Percentiles rank a stretch among this genome's conserved stretches.
These are phyloP conservation scores for Melozone crissalis DNA, from an alignment of 2,113 vertebrate species.

Conservation along the genomic window DNA sequence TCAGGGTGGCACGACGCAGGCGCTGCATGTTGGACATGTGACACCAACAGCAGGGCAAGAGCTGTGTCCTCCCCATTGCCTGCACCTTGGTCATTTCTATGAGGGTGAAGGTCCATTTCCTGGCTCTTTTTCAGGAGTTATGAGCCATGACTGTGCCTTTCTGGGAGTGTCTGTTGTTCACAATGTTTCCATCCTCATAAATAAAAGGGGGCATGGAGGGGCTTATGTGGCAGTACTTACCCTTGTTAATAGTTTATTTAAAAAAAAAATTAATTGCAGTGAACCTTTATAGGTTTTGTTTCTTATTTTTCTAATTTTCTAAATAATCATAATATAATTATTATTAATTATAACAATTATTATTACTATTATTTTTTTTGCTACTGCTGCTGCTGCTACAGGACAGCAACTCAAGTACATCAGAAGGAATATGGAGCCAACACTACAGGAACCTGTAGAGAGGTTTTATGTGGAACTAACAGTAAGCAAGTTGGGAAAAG, in stretches of 20 bases:
- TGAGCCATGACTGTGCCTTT: background rate
- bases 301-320: background rate
- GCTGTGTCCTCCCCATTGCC: background rate
- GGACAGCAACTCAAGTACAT: background rate
- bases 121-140: background rate
- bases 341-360: background rate
- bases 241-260: background rate
- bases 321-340: background rate
- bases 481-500: background rate
- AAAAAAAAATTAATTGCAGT: background rate
- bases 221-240: accelerated
- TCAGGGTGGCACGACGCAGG: background rate
- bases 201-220: background rate
- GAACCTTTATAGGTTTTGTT: background rate
- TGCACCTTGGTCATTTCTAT: background rate
- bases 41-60: background rate
- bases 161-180: background rate
- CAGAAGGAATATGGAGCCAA: background rate
- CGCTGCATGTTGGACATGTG: accelerated
- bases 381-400: background rate
- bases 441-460: background rate
- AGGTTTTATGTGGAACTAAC: background rate
- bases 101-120: background rate
- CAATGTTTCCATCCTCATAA: background rate
- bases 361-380: background rate